Evolutionary conservation across 2,888 invertebrate species (phyloP), one percentile per base, ranked within the genome.

Genomic region (Drosophila hawaiiensis): DNA sequence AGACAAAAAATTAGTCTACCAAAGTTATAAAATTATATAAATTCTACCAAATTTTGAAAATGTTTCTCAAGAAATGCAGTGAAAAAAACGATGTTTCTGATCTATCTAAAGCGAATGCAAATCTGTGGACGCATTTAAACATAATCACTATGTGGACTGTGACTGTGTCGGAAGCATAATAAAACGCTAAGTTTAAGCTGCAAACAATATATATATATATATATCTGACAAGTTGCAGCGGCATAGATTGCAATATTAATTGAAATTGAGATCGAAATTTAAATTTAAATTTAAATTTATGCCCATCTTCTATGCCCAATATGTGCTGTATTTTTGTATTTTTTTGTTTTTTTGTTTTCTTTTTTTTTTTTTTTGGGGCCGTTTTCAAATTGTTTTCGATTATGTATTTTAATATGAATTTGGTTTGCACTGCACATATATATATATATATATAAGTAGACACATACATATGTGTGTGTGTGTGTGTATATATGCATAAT

Each of bases 381-480:
- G 12, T 56, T 39, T 56, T 39, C 28, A 55, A 28, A 55, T 39
- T 29, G 28, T 28, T 39, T 56, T 39, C 39, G 39, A 39, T 56
- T 56, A 56, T 56, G 28, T 39, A 29, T 28, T 39, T 56, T 14
- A 29, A 29, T 39, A 56, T 29, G 39, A 56, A 37, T 47, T 47
- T 47, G 16, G 25, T 47, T 47, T 47, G 25, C 47, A 39, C 28
- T 55, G 37, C 37, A 37, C 35, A 60, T 35, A 35, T 61, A 63
- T 49, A 59, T 37, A 53, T 69, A 72, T 66, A 67, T 78, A 64
- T 74, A 49, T 68, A 61, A 65, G 53, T 68, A 61, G 47, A 41
- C 69, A 14, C 53, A 64, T 72, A 29, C 49, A 61, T 68, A 22
- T 63, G 12, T 35, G 43, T 82, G 35, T 73, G 19, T 68, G 19